Percentiles rank a stretch among this genome's conserved stretches.
Conservation (phyloP, 2,888 invertebrate species). For the Andrena praecox region DNA sequence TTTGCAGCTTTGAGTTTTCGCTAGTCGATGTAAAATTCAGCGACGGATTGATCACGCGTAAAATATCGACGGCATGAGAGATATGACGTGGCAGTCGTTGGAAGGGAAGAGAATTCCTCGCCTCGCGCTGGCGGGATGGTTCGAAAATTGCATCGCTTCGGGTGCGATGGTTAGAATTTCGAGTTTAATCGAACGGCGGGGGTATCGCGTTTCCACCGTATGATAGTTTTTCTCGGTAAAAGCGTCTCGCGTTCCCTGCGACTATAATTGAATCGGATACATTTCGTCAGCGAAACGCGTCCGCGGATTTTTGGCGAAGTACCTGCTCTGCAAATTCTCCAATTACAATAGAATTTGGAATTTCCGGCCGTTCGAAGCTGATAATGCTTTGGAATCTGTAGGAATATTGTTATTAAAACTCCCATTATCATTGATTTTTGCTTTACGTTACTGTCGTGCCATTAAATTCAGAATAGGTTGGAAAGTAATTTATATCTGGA, state of each 20-base stretch:
- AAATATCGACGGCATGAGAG: conserved; percentile 7
- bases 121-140: background rate
- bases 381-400: too few relatives aligned
- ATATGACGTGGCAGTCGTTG: background rate
- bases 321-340: background rate
- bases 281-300: conserved; percentile 25
- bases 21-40: background rate
- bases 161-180: conserved; percentile 26
- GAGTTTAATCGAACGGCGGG: conserved; percentile 22
- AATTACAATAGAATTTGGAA: background rate
- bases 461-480: too few relatives aligned
- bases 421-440: too few relatives aligned
- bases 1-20: background rate
- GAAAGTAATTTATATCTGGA: too few relatives aligned
- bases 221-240: conserved; percentile 23
- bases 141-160: conserved; percentile 17
- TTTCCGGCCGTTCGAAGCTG: too few relatives aligned
- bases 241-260: conserved; percentile 38
- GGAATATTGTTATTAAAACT: background rate
- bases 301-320: background rate
- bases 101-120: background rate
- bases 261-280: conserved; percentile 54
- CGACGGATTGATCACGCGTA: background rate
- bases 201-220: conserved; percentile 23
- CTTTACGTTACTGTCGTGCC: too few relatives aligned